Base-by-base conservation (phyloP, 2,888 invertebrate genomes). In the Lasioglossum zephyrum region DNA sequence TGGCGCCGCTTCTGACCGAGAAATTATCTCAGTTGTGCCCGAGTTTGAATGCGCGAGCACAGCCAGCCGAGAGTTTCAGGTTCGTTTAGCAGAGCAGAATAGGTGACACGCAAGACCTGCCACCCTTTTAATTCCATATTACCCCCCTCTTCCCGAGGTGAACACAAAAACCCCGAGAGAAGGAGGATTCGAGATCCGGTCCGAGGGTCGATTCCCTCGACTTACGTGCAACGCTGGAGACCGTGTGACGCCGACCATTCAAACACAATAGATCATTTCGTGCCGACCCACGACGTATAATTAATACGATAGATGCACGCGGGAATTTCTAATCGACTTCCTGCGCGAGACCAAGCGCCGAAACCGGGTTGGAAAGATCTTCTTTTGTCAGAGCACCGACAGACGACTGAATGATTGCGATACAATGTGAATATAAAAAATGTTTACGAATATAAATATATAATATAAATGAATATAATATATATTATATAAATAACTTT, bases 181-280 rank as follows among this genome's bases (percentile, higher is more conserved):
- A 69, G 39, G 9, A 39, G 80, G 66, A 87, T 82, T 73, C 63
- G 75, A 82, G 85, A 90, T 89, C 90, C 90, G 89, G 89, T 84
- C 74, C 82, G 85, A 84, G 90, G 90, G 89, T 90, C 90, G 82
- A 86, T 87, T 90, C 84, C 90, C 90, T 80, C 87, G 82, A 81
- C 88, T 90, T 88, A 78, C 84, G 74, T 69, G 81, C 89, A 90
- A 90, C 87, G 87, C 72, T 81, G 76, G 89, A 84, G 87, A 86
- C 86, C 90, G 91, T 90, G 90, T 87, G 90, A 90, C 90, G 84
- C 63, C 63, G 73, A 53, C 82, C 86, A 86, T 90, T 89, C 86
- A 81, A 77, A 75, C 85, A 87, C 91, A 90, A 90, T 90, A 85
- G 90, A 87, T 90, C 89, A 85, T 90, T 90, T 79, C 60, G 49